Conservation (phyloP, 2,888 invertebrate species). For the Noctua janthe region DNA sequence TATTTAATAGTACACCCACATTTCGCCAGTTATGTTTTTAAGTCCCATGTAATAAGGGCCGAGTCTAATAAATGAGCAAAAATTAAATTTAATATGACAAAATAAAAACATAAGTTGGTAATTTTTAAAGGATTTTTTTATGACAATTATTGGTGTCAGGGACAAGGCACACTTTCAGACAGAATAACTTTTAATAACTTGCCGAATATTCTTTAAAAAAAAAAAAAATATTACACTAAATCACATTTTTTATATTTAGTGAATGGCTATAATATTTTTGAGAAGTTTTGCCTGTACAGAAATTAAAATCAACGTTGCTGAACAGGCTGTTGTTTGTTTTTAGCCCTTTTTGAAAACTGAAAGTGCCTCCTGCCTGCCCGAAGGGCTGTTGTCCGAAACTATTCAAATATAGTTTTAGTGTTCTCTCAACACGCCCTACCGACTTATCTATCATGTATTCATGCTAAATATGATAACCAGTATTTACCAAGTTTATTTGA, state of each 20-base stretch:
- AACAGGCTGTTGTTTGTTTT: not conserved
- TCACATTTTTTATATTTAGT: not conserved
- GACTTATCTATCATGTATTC: not conserved
- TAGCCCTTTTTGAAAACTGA: not conserved
- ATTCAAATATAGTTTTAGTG: no score
- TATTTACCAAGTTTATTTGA: slow-evolving; percentile 1
- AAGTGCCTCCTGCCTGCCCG: not conserved
- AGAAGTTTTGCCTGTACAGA: not conserved
- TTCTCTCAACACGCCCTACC: not conserved
- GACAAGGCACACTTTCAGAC: no score
- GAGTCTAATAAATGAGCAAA: no score
- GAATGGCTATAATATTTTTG: not conserved
- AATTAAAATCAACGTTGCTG: not conserved
- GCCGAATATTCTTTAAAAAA: not conserved
- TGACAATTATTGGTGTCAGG: no score
- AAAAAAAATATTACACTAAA: not conserved
- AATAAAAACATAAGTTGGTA: not conserved
- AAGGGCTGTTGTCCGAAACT: no score
- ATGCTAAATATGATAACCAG: not conserved
- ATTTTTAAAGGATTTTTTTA: not conserved
- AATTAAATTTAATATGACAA: no score
- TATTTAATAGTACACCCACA: no score
- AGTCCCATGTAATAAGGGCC: no score
- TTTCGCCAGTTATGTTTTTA: no score
- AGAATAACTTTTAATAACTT: not conserved